A percentile compares a stretch with the other conserved stretches of the same genome.
Conservation (phyloP, 2,797 vertebrate species). For the Syngnathus acus region DNA sequence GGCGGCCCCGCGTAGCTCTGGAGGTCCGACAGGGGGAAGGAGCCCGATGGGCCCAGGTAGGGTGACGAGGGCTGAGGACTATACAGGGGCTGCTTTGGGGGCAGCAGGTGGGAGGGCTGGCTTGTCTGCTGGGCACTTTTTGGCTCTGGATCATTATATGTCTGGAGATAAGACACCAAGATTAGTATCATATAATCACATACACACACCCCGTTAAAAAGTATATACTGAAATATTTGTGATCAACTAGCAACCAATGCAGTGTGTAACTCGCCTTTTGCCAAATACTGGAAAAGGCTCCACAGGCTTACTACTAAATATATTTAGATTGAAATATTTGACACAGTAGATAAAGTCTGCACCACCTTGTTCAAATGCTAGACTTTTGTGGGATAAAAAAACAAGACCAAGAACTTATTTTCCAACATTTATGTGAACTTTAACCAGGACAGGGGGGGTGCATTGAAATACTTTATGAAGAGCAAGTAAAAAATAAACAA, state of each 20-base stretch:
- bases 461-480: too few species aligned
- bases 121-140: conserved; percentile 84
- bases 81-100: conserved; percentile 88
- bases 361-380: background rate
- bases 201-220: background rate
- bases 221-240: background rate
- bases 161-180: conserved; percentile 61
- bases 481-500: background rate
- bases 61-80: conserved; percentile 84
- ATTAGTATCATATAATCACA: conserved; percentile 4
- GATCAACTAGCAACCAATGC: background rate
- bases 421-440: background rate
- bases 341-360: background rate
- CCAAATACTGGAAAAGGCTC: background rate
- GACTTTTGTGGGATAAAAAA: too few species aligned
- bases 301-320: background rate
- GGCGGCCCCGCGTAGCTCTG: conserved; percentile 84
- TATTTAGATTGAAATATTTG: background rate
- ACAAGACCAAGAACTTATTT: background rate
- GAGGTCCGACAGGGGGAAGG: conserved; percentile 89
- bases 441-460: too few species aligned
- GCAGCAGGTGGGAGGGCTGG: conserved; percentile 86
- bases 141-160: conserved; percentile 87
- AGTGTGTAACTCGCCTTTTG: background rate
- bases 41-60: conserved; percentile 81